Evolutionary conservation across 2,797 vertebrate species (phyloP), one percentile per base, ranked within the genome.

Genomic region (Oryzias dopingdopingensis): DNA sequence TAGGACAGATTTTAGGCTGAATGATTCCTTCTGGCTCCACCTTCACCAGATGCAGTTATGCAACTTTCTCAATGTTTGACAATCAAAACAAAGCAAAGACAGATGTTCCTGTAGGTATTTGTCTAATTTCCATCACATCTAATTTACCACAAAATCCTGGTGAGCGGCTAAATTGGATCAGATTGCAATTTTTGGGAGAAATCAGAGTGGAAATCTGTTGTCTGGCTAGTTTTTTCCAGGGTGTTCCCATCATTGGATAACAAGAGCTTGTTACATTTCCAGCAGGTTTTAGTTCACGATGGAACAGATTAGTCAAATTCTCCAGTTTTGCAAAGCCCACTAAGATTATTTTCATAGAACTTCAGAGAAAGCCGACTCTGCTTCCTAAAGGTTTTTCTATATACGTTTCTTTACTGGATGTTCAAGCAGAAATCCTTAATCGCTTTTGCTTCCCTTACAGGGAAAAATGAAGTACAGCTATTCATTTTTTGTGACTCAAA

Each of bases 261-360:
- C 18, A 14, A 29, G 16, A 55, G 20, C 37, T 66, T 42, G 48
- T 1, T 5, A 49, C 23, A 26, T 56, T 66, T 75, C 23, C 13
- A 23, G 42, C 18, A 55, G 29, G 55, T 58, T 51, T 48, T 70
- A 57, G 53, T 48, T 59, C 49, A 18, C 43, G 52, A 59, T 42
- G 37, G 42, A 43, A 42, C 23, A 22, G 46, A 59, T 42, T 20
- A 44, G 26, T 48, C 24, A 42, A 47, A 15, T n/a, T 57, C 46
- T 55, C 17, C 42, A 5, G 14, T 6, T 59, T 42, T 65, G 59
- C 4, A 62, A 29, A 52, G 29, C 29, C 55, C 51, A 52, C 17
- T 3, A 12, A 13, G 32, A 37, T 37, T 37, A 13, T 37, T 37
- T 37, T 37, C 32, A 37, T 37, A 12, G 32, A 37, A 4, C 10